Evolutionary conservation across 2,113 vertebrate genomes (phyloP).

Genomic region (cat (Felis catus)): F.catus_Fca126_mat1.0 CM031413.1:80493001-80493500

Average conservation of each 20-base stretch:
- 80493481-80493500: constrained; percentile 6
- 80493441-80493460: not conserved
- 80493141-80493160: not conserved
- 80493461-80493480: constrained; percentile 27
- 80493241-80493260: not conserved
- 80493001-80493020: not conserved
- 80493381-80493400: constrained; percentile 23
- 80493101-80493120: not conserved
- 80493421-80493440: not conserved
- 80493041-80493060: not conserved
- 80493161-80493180: not conserved
- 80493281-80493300: constrained; percentile 12
- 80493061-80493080: not conserved
- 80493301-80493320: not conserved
- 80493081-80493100: constrained; percentile 10
- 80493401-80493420: not conserved
- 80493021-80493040: not conserved
- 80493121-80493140: not conserved
- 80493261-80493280: constrained; percentile 27
- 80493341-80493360: constrained; percentile 16
- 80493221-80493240: constrained; percentile 17
- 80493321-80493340: constrained; percentile 11
- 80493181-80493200: not conserved
- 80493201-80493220: not conserved
- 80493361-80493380: not conserved